Evolutionary conservation across 2,797 vertebrate species (phyloP), one percentile per base, ranked within the genome.

Genomic region (Hydrolagus colliei): DNA sequence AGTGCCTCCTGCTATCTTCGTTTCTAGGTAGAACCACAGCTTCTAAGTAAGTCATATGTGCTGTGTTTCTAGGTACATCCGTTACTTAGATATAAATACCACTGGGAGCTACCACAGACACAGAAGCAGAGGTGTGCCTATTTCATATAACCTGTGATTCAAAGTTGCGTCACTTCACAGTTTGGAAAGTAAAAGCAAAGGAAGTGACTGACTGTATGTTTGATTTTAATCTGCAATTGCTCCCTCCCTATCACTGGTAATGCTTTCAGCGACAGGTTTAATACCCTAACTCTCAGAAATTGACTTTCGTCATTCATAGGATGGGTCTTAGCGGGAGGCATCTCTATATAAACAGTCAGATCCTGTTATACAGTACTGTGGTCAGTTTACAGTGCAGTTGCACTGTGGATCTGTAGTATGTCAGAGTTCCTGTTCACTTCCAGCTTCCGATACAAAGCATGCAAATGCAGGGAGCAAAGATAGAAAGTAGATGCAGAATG

Each of bases 21-120:
- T 89, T 94, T 94, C 94, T 89, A 91, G 91, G 93, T 93, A 94
- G 90, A 92, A 92, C 90, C 92, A 92, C 91, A 91, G 18, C 74
- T 88, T 87, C 86, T 73, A 87, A 90, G 85, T 85, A 89, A 86
- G 89, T 86, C 32, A 52, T 10, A 8, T 78, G 61, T 86, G 86
- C 76, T 77, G 86, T 89, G 89, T 91, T 93, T 93, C 92, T 93
- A 91, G 89, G 92, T 94, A 94, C 86, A 93, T 93, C 93, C 92
- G 91, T 85, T 92, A 86, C 85, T 86, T 88, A 88, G n/a, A 89
- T 85, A 73, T 86, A 87, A 88, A 89, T 85, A 86, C 87, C 4
- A 87, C 87, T 12, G 4, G 89, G 89, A 90, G 87, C 82, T 18
- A 87, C 80, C 88, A 88, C 88, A 87, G 61, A 41, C 88, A 14